These are phyloP conservation scores for Ailuropoda melanoleuca DNA, from an alignment of 2,113 vertebrate genomes.

Conservation along the genomic window DNA sequence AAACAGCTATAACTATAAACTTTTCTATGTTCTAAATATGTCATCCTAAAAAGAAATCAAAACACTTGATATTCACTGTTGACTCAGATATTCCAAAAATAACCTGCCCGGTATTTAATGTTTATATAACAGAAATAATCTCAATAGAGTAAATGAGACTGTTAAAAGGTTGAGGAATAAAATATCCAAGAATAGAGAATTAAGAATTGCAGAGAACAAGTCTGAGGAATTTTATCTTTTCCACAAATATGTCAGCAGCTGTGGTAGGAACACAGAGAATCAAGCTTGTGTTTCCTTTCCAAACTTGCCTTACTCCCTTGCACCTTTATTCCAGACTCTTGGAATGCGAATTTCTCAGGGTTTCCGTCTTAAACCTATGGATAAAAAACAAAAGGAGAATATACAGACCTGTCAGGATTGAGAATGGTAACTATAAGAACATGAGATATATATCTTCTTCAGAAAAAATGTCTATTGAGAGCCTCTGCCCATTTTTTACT, in stretches of 20 bases:
- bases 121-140: neutral
- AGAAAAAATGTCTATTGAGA: neutral
- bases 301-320: neutral
- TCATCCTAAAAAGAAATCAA: neutral
- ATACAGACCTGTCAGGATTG: neutral
- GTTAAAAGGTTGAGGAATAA: neutral
- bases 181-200: neutral
- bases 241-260: neutral
- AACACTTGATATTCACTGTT: neutral
- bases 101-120: neutral
- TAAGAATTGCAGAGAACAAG: neutral
- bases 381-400: neutral
- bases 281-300: neutral
- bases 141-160: neutral
- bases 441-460: neutral
- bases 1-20: neutral
- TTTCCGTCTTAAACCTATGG: neutral
- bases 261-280: neutral
- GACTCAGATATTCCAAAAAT: neutral
- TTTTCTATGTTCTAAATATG: constrained; percentile 23
- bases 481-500: neutral
- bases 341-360: neutral
- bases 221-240: neutral
- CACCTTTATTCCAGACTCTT: neutral
- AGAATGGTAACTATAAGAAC: neutral